Evolutionary conservation across 2,113 vertebrate species (phyloP), one percentile per base, ranked within the genome.

Genomic region (Psittacara wagleri): DNA sequence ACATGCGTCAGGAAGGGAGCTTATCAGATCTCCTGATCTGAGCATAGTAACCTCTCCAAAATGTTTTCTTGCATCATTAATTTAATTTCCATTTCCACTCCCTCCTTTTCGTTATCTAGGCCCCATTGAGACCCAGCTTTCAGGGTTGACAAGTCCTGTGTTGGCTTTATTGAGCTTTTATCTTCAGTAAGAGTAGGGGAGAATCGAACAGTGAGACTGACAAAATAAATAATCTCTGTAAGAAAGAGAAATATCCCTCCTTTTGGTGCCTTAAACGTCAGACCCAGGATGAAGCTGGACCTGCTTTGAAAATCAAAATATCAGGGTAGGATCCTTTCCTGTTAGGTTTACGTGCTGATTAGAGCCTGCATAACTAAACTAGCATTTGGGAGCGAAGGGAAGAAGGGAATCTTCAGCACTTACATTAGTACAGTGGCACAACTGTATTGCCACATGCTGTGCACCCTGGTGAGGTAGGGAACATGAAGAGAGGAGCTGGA

Each of bases 371-470:
- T 37, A 46, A 72, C 41, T 55, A 24, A 85, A 43, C 37, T 52
- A 27, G 33, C 13, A 6, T n/a, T 23, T 43, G 33, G 7, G 41
- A 94, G n/a, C 2, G 5, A 70, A 74, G 19, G 24, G 23, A 61
- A 66, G 67, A 62, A 57, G 33, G 4, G 1, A 27, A 24, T 57
- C 41, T 67, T 72, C 57, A 63, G 27, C 33, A 23, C 22, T 78
- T 51, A 5, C 0, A 5, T 67, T 27, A 41, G 63, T 37, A 46
- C 69, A 68, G 70, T 10, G 12, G 27, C 64, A 43, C 66, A 59
- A 35, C 43, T 5, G 0, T 29, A 4, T 54, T 39, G 35, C 23
- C 1, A 2, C 23, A 31, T 7, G 5, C 64, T 10, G 17, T 24
- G 66, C 17, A 3, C 43, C 48, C 23, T 23, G 44, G 12, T 66